phyloP scores from a whole-genome alignment of 1,140 invertebrate genomes.

The Doryteuthis pealeii region DNA sequence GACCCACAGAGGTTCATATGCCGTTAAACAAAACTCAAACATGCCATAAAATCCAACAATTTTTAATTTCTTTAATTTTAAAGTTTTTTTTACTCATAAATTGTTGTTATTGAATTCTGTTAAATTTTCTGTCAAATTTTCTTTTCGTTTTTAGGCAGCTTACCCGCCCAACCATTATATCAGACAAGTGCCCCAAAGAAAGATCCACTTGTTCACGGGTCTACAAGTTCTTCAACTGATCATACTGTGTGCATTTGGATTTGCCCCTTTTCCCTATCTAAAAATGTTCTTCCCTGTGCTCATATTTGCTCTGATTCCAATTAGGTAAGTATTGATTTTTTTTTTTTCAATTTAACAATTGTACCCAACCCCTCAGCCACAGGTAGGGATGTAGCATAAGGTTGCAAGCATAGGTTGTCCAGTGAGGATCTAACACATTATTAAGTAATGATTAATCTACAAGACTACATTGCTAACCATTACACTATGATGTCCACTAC shows the following conservation, averaged over 20 bases:
- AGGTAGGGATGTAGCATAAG: too few species aligned
- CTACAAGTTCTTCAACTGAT: slow-evolving; percentile 68
- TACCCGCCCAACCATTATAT: slow-evolving; percentile 74
- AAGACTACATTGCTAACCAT: neutral
- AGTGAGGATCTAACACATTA: too few species aligned
- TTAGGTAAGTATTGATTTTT: slow-evolving; percentile 62
- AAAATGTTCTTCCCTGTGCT: slow-evolving; percentile 73
- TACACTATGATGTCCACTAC: too few species aligned
- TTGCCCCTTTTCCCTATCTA: slow-evolving; percentile 66
- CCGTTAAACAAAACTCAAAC: too few species aligned
- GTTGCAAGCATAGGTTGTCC: too few species aligned
- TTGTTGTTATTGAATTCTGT: too few species aligned
- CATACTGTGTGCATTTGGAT: slow-evolving; percentile 69
- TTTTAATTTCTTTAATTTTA: too few species aligned
- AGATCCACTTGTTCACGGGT: slow-evolving; percentile 69
- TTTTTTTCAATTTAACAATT: too few species aligned
- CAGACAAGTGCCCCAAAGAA: slow-evolving; percentile 69
- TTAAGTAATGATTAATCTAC: neutral
- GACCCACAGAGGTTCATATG: too few species aligned
- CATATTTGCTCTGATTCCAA: slow-evolving; percentile 68
- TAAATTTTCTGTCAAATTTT: too few species aligned
- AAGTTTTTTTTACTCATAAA: too few species aligned
- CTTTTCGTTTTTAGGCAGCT: slow-evolving; percentile 64
- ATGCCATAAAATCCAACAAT: too few species aligned
- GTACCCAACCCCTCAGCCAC: neutral